These are phyloP conservation scores for Steinernema hermaphroditum DNA, from an alignment of 2,888 invertebrate species.

Conservation along the genomic window DNA sequence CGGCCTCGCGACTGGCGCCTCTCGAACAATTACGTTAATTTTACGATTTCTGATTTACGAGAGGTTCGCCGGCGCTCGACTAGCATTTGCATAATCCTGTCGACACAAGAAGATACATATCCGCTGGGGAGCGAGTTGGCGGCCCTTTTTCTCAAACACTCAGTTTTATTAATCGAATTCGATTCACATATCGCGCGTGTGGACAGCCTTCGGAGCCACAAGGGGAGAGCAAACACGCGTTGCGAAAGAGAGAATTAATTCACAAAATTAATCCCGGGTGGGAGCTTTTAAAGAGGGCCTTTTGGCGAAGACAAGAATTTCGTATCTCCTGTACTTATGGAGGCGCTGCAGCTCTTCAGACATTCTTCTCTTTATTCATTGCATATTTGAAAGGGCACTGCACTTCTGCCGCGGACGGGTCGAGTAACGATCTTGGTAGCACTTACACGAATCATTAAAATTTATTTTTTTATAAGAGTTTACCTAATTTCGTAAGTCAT, in stretches of 20 bases:
- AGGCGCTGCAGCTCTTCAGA: too few relatives aligned
- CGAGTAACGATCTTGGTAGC: too few relatives aligned
- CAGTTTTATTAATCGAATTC: slow-evolving; percentile 24
- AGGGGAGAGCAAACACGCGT: slow-evolving; percentile 3
- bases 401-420: too few relatives aligned
- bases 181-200: background rate
- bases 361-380: too few relatives aligned
- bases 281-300: background rate
- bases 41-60: slow-evolving; percentile 31
- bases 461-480: too few relatives aligned
- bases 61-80: slow-evolving; percentile 14
- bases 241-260: slow-evolving; percentile 26
- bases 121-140: slow-evolving; percentile 18
- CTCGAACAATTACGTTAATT: slow-evolving; percentile 28
- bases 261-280: slow-evolving; percentile 12
- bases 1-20: slow-evolving; percentile 25
- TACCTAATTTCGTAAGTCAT: too few relatives aligned
- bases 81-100: slow-evolving; percentile 27
- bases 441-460: too few relatives aligned
- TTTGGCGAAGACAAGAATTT: too few relatives aligned
- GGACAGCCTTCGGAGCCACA: too few relatives aligned
- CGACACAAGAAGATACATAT: slow-evolving; percentile 25
- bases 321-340: too few relatives aligned
- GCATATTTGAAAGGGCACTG: too few relatives aligned
- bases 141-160: slow-evolving; percentile 25